Evolutionary conservation across 2,888 invertebrate species (phyloP), one percentile per base, ranked within the genome.

Genomic region (Lepidocyrtoides sp.): DNA sequence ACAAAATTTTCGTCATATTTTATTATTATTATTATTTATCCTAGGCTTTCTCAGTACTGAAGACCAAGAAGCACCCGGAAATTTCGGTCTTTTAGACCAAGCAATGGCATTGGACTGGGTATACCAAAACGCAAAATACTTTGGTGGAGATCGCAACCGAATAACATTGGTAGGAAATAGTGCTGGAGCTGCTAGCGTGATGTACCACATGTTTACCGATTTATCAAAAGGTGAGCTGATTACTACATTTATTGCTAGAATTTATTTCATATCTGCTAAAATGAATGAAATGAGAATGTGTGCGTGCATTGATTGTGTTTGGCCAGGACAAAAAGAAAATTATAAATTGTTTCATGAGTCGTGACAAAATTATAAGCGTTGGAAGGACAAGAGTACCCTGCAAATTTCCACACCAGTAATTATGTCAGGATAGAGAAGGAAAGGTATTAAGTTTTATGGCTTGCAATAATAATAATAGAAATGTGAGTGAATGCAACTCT

Each of bases 51-150:
- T 95, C 36, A 95, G 95, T 60, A 95, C 95, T 0, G 95, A 94
- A 75, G 95, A 95, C 92, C 83, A 92, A 60, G 94, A 93, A 3
- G 95, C 95, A 0, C 94, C 95, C 8, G 95, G 95, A 36, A 95
- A 95, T 91, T 95, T 95, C 91, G 95, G 95, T 20, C 93, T 95
- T 44, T 92, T 95, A 81, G 95, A 95, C 90, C 95, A 95, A 90
- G 93, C 94, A 20, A 83, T 94, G 69, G 95, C 95, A 1, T 92
- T 95, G 69, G 92, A 94, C 41, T 95, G 95, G 95, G 94, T 95
- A 4, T 94, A 94, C 36, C 92, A 94, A 12, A 95, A 95, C 91
- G 95, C 95, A 17, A 92, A 83, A 12, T 72, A 92, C 29, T 95
- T 95, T 91, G 95, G 95, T 29, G 95, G 95, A 0, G 94, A 95